Percentiles rank a stretch among this genome's conserved stretches.
Evolutionary conservation across 2,888 invertebrate species (phyloP).

Genomic region (Acrobasis suavella): DNA sequence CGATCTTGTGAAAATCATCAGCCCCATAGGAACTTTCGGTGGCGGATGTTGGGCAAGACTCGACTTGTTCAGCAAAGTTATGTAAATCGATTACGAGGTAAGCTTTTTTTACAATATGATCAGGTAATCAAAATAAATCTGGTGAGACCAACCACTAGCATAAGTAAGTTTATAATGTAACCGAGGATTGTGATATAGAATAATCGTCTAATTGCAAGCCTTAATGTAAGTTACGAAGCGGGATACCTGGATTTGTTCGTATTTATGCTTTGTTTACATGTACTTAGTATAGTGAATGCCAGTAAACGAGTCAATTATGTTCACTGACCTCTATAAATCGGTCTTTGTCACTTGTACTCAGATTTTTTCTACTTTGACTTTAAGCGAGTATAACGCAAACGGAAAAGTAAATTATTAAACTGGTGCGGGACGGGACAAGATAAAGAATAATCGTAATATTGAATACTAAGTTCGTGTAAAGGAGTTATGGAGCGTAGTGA

Average conservation of each 20-base stretch:
- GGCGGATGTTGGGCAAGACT: no score
- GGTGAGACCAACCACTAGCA: slow-evolving; percentile 44
- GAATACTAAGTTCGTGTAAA: background rate
- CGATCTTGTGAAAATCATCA: no score
- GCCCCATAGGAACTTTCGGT: no score
- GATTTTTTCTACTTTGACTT: background rate
- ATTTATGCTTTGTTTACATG: background rate
- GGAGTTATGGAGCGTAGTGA: background rate
- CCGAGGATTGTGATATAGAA: slow-evolving; percentile 70
- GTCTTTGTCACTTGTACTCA: background rate
- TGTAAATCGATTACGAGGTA: background rate
- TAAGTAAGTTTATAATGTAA: slow-evolving; percentile 45
- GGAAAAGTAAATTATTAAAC: no score
- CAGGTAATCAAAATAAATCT: slow-evolving; percentile 1
- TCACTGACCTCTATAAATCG: background rate
- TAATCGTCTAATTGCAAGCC: slow-evolving; percentile 59
- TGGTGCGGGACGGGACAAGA: no score
- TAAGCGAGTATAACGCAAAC: no score
- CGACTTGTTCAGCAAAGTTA: background rate
- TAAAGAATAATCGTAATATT: no score
- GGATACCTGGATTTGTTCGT: slow-evolving; percentile 2
- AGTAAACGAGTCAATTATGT: background rate
- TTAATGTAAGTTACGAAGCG: slow-evolving; percentile 27
- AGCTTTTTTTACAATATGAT: background rate
- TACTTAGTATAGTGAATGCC: background rate